Evolutionary conservation across 2,888 invertebrate species (phyloP).

Genomic region (Volucella zonaria): DNA sequence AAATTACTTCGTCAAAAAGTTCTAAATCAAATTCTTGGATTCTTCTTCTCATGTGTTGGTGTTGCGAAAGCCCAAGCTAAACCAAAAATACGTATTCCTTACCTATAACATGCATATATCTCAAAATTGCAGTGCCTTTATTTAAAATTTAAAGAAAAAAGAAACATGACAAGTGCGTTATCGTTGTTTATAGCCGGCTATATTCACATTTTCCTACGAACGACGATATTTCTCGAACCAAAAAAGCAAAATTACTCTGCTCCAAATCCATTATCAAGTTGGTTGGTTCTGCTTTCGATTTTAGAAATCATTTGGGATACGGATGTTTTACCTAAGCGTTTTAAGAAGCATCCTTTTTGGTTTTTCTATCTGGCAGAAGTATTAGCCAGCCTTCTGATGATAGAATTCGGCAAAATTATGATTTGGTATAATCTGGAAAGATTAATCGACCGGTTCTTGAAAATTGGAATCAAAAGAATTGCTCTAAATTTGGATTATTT

Average conservation of each 20-base stretch:
- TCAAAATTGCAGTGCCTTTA: too few species aligned
- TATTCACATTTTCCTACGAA: constrained; percentile 24
- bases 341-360: constrained; percentile 12
- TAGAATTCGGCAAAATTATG: constrained; percentile 40
- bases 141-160: too few species aligned
- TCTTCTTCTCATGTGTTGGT: too few species aligned
- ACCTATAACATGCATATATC: too few species aligned
- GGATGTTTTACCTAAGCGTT: constrained; percentile 45
- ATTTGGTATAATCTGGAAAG: constrained; percentile 61
- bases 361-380: constrained; percentile 33
- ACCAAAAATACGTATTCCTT: too few species aligned
- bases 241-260: neutral
- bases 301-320: constrained; percentile 51
- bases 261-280: constrained; percentile 38
- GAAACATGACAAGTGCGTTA: constrained; percentile 26
- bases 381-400: constrained; percentile 17
- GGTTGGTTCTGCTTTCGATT: constrained; percentile 46
- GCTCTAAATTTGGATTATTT: neutral
- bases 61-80: too few species aligned
- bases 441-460: constrained; percentile 17
- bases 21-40: too few species aligned
- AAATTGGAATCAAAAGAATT: neutral
- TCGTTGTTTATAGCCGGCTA: constrained; percentile 26
- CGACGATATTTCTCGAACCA: constrained; percentile 46
- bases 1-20: too few species aligned